These are phyloP conservation scores for Ctenicera cuprea DNA, from an alignment of 2,888 invertebrate species.

Conservation along the genomic window DNA sequence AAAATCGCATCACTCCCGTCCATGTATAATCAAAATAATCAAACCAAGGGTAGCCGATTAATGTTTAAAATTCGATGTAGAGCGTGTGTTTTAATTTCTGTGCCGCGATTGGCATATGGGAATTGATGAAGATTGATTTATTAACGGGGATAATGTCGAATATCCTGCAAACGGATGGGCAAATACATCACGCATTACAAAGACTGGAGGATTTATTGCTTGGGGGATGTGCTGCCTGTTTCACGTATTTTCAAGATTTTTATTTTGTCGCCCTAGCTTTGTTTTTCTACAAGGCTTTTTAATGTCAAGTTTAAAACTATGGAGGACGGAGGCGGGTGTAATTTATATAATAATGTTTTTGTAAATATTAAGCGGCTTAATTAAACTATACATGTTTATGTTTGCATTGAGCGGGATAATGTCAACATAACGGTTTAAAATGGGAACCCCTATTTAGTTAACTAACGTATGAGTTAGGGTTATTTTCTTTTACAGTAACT, in stretches of 20 bases:
- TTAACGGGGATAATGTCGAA: conserved; percentile 55
- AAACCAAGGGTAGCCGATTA: conserved; percentile 41
- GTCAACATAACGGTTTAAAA: conserved; percentile 22
- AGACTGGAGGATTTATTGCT: conserved; percentile 42
- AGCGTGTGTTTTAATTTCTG: conserved; percentile 51
- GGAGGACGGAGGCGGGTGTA: conserved; percentile 2
- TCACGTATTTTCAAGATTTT: conserved; percentile 43
- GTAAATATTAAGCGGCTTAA: conserved; percentile 27
- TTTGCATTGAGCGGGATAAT: conserved; percentile 18
- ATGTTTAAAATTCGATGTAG: conserved; percentile 46
- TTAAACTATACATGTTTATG: conserved; percentile 14
- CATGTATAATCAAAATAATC: conserved; percentile 41
- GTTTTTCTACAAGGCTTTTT: not conserved
- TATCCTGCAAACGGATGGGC: conserved; percentile 53
- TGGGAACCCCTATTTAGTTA: conserved; percentile 16
- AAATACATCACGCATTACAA: conserved; percentile 54
- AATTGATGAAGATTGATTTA: conserved; percentile 59
- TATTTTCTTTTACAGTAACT: not conserved
- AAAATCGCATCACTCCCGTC: not conserved
- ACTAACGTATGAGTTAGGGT: not conserved
- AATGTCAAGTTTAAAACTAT: not conserved
- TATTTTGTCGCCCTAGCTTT: conserved; percentile 1
- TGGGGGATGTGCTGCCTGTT: conserved; percentile 22
- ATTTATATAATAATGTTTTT: conserved; percentile 9
- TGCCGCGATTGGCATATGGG: conserved; percentile 51